Evolutionary conservation across 2,888 invertebrate species (phyloP).

Genomic region (Melitaea athalia): DNA sequence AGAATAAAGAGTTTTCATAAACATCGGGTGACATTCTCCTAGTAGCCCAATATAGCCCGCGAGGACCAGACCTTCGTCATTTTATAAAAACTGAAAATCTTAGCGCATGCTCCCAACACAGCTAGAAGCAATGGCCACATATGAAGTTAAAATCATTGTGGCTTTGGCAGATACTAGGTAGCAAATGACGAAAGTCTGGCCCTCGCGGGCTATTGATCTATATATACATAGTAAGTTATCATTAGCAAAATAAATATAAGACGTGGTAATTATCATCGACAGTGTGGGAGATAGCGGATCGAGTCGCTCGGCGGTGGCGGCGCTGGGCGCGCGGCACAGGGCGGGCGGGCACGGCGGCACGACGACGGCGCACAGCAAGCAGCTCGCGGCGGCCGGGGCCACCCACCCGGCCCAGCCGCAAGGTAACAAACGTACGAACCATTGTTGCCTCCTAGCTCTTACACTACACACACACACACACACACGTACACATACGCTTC

Average conservation of each 20-base stretch:
- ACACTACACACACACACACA: neutral
- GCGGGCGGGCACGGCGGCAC: slow-evolving; percentile 78
- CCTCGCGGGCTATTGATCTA: too few relatives aligned
- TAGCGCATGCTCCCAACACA: too few relatives aligned
- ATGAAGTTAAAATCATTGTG: too few relatives aligned
- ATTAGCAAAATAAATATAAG: neutral
- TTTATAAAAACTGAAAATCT: too few relatives aligned
- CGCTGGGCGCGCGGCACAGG: slow-evolving; percentile 69
- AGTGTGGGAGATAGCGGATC: slow-evolving; percentile 78
- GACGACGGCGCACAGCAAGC: slow-evolving; percentile 92
- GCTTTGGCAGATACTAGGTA: too few relatives aligned
- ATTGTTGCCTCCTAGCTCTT: slow-evolving; percentile 60
- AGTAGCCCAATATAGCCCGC: too few relatives aligned
- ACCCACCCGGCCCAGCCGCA: slow-evolving; percentile 86
- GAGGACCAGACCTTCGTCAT: too few relatives aligned
- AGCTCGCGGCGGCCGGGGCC: slow-evolving; percentile 89
- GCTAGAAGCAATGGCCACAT: too few relatives aligned
- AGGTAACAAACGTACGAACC: slow-evolving; percentile 81
- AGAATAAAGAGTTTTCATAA: too few relatives aligned
- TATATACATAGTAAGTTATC: neutral
- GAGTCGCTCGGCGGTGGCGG: slow-evolving; percentile 49
- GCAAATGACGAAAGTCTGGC: too few relatives aligned
- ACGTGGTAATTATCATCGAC: slow-evolving; percentile 28
- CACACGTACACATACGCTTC: neutral
- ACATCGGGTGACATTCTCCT: too few relatives aligned